Base-by-base conservation (phyloP, 2,888 invertebrate genomes). In the Aporophyla lueneburgensis region DNA sequence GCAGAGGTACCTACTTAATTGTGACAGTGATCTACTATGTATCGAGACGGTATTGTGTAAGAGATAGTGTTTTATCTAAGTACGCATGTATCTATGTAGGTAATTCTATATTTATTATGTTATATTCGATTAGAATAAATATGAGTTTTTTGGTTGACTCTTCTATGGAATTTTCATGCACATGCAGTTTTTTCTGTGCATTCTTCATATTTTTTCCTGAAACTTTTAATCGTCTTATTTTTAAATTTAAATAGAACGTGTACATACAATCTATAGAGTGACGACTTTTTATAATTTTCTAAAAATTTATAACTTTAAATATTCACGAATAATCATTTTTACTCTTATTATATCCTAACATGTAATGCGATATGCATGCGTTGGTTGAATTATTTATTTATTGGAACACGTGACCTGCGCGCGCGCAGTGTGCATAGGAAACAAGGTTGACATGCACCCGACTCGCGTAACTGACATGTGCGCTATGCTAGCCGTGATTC, bases 401-500 rank as follows among this genome's bases (percentile, higher is more conserved):
- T 77, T 67, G 49, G 54, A 66, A 88, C 91, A 92, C 91, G 89
- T 91, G 89, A 86, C 88, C 27, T 75, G 73, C 85, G 87, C 79
- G 73, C 69, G 72, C 84, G 87, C 80, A 65, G 43, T 67, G 43
- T 85, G 81, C 70, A 81, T 85, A 92, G 94, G 94, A 94, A 93
- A 84, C 89, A 90, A 88, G 92, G 88, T 91, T 92, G 90, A 85
- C 83, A 82, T 88, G 86, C 78, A 80, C 84, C 86, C 85, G 85
- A 88, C 78, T 85, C 74, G 87, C 87, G 86, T 84, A 87, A 87
- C 88, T 72, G 80, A 84, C 86, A 88, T 86, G 81, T 85, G 87
- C 76, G 79, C 83, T 88, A 88, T 88, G 83, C 86, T 84, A 83
- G 62, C 91, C 92, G 89, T 93, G 91, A 92, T 93, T 94, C 94